These are phyloP conservation scores for Carapus acus DNA, from an alignment of 2,797 vertebrate species.

Conservation along the genomic window DNA sequence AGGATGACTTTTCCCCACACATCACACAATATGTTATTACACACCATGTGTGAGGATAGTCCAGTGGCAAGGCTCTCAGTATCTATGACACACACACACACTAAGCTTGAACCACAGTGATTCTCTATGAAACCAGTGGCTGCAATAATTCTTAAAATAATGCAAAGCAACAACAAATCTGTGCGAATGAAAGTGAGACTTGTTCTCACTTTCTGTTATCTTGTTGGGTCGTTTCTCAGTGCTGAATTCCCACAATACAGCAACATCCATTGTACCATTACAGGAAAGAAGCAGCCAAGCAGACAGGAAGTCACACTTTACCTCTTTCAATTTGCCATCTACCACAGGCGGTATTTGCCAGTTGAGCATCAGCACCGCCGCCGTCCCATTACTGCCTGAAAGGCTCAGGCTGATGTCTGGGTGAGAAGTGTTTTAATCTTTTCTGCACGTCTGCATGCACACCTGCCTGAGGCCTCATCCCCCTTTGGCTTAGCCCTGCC, in stretches of 20 bases:
- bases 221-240: conserved; percentile 18
- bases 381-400: conserved; percentile 19
- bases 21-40: too few species aligned
- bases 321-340: conserved; percentile 2
- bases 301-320: conserved; percentile 7
- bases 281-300: conserved; percentile 5
- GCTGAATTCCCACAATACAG: conserved; percentile 10
- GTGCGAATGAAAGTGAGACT: conserved; percentile 11
- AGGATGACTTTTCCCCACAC: too few species aligned
- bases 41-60: too few species aligned
- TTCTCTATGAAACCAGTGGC: too few species aligned
- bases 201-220: conserved; percentile 12
- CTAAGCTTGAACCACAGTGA: too few species aligned
- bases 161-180: conserved; percentile 12
- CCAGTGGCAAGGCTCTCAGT: too few species aligned
- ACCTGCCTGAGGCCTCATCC: conserved; percentile 1
- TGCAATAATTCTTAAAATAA: too few species aligned
- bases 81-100: too few species aligned
- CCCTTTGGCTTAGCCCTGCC: neutral
- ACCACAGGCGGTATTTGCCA: conserved; percentile 5
- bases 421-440: conserved; percentile 1
- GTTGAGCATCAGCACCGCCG: conserved; percentile 6
- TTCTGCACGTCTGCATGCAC: conserved; percentile 11
- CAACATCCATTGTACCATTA: conserved; percentile 2
- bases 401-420: conserved; percentile 4